Evolutionary conservation across 2,797 vertebrate species (phyloP), one percentile per base, ranked within the genome.

Genomic region (Pseudochaenichthys georgianus): DNA sequence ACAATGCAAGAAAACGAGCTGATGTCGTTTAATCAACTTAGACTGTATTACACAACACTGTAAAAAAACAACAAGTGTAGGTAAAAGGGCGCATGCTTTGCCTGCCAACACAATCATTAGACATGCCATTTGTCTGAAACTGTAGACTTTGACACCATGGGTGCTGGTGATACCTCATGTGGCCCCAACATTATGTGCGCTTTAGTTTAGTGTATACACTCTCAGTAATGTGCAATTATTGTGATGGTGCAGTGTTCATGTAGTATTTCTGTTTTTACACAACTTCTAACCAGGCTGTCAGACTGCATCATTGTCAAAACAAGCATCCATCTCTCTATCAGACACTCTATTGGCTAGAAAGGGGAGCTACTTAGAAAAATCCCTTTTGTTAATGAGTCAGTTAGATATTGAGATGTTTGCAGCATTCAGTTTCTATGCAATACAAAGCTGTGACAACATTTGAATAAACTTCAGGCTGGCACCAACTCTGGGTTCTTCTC

Each of bases 61-160:
- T 54, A 13, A 17, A 72, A 48, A 48, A 0, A 72, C 10, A 53
- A 31, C n/a, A 3, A 23, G 28, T 48, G 55, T 9, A 48, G 31
- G 42, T 43, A 11, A 63, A 42, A 65, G 46, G 13, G 9, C 50
- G 31, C n/a, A 62, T 0, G 5, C 23, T 28, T 1, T 2, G 8
- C 7, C 34, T 38, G 8, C 1, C 4, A 46, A 2, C 9, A 61
- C 21, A 15, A 5, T 28, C 11, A 48, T 16, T 10, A 23, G 7
- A 53, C 16, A 5, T 9, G 23, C 31, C 8, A 8, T 63, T 16
- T 4, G 0, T 48, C 31, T 10, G 15, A 55, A 16, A 2, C 9
- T 58, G 23, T 17, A n/a, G 38, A 65, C 58, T 28, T 63, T 70
- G 64, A 54, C 6, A 70, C 21, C 0, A 12, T n/a, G 16, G 43